Base-by-base conservation (phyloP, 2,888 invertebrate genomes). In the Auanema freiburgensis region DNA sequence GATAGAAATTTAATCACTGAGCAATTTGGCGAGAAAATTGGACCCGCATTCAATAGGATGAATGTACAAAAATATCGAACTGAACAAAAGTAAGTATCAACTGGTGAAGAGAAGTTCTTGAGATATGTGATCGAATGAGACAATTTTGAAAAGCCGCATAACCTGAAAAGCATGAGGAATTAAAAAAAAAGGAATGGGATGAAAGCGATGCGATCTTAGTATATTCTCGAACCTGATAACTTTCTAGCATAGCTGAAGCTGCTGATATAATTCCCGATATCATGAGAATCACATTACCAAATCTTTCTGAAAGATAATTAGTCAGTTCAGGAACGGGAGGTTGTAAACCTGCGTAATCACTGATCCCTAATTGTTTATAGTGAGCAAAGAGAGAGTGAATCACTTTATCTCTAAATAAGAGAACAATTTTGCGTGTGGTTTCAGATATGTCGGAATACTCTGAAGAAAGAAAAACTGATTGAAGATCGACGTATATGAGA, bases 101-200 rank as follows among this genome's bases (percentile, higher is more conserved):
- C 59, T 69, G 61, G 84, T 75, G 69, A 82, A 82, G 42, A 82
- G 73, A 14, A 82, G 69, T 63, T 82, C 78, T 61, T 82, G 77
- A 12, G 81, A 76, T n/a, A 82, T 66, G 5, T 66, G 71, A 59
- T 82, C 82, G 63, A 82, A 82, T 23, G 73, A 69, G 6, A 76
- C 81, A 49, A 82, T 76, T 65, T 81, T 77, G 74, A 82, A 82
- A 14, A 81, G 69, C 4, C 80, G 72, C 80, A 80, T 80, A 42
- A 79, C 74, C 74, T 76, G 64, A 5, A 73, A 50, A 2, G 44
- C 14, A 10, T 16, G 44, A 8, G 24, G 0, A 23, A 23, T 16
- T 11, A 12, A 57, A 23, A 16, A 8, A 10, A 46, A 57, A 46
- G 11, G n/a, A 10, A 49, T n/a, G 23, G 49, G 2, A 12, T 1